Evolutionary conservation across 2,888 invertebrate genomes (phyloP), one percentile per base, ranked within the genome.

Genomic region (Fissipunctia ypsillon): DNA sequence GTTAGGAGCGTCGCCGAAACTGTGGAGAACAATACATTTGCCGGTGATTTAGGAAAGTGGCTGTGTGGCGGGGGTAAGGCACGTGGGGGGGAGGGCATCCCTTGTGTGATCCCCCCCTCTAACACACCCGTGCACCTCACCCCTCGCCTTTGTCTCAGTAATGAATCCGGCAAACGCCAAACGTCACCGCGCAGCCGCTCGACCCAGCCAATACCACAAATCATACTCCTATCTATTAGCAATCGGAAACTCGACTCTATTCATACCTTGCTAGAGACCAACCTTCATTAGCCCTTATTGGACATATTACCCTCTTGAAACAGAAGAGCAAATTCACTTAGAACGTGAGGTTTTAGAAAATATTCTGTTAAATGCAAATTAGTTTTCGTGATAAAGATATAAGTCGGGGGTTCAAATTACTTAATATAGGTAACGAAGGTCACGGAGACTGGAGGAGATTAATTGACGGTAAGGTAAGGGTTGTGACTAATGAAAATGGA

Each of bases 101-200:
- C 91, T 89, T 89, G 84, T 87, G 88, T 82, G 81, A 83, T 85
- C 85, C 84, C 85, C 72, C 82, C 73, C 76, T 45, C 80, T 66
- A 79, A 69, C 73, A 83, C 86, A 89, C 78, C 76, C 78, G 64
- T 69, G 76, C 88, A 84, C 86, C 86, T 77, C 83, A 72, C 88
- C 79, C 78, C 88, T 89, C 90, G 88, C 87, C 91, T 95, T 95
- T 96, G 95, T 95, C 94, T 95, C 94, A 92, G 95, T 95, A 95
- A 96, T 96, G 95, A 96, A 96, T 95, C 96, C 95, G 92, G 93
- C 95, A 95, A 95, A 95, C 94, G 93, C 91, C 93, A 94, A 93
- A 93, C 94, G 92, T 93, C 94, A 94, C 90, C 91, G 95, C 95
- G 94, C 94, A 94, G 92, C 88, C 94, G 93, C 94, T 90, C 89